Percentiles rank a stretch among this genome's conserved stretches.
Evolutionary conservation across 1,140 invertebrate species (phyloP).

Genomic region (Cepaea nemoralis): DNA sequence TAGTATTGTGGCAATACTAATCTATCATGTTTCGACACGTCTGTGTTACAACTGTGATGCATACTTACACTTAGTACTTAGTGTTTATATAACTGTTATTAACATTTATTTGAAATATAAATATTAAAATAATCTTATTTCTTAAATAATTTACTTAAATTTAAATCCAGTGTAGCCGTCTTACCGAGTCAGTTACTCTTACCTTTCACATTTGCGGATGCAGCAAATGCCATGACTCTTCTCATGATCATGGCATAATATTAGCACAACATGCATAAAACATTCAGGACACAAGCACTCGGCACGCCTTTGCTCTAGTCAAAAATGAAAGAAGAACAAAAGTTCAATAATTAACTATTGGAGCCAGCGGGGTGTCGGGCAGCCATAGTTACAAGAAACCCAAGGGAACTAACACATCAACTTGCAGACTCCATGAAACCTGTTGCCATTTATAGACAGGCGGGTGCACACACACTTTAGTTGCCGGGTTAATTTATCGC

Average conservation of each 20-base stretch:
- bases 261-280: not conserved
- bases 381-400: constrained; percentile 36
- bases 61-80: too few relatives aligned
- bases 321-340: not conserved
- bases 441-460: constrained; percentile 37
- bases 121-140: too few relatives aligned
- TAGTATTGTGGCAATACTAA: too few relatives aligned
- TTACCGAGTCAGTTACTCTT: too few relatives aligned
- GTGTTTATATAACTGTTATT: too few relatives aligned
- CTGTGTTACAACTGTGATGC: too few relatives aligned
- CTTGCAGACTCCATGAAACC: not conserved
- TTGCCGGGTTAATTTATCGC: not conserved
- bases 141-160: too few relatives aligned
- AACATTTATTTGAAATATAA: too few relatives aligned
- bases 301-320: not conserved
- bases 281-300: not conserved
- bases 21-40: too few relatives aligned
- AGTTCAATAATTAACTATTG: not conserved
- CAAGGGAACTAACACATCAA: constrained; percentile 23
- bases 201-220: constrained; percentile 30
- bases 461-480: not conserved
- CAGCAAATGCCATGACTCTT: constrained; percentile 34
- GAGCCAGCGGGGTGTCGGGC: not conserved
- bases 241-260: constrained; percentile 22
- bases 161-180: too few relatives aligned